phyloP scores from a whole-genome alignment of 1,140 invertebrate genomes.

The Mizuhopecten yessoensis region DNA sequence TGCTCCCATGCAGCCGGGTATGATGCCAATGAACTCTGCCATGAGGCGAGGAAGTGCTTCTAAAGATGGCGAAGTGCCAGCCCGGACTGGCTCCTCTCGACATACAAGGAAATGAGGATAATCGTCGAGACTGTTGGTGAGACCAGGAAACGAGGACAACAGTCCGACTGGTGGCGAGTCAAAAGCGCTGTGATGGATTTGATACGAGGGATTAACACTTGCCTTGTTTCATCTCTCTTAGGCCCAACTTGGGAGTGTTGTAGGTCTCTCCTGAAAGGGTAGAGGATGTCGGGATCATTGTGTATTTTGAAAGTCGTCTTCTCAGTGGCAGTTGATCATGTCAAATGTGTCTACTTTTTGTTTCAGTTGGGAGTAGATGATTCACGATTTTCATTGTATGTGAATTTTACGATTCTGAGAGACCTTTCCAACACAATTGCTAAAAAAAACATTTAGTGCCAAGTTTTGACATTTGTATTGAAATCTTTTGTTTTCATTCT shows the following conservation, averaged over 20 bases:
- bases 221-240: constrained; percentile 17
- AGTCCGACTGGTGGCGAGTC: background rate
- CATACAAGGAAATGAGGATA: constrained; percentile 76
- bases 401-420: background rate
- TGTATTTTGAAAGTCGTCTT: background rate
- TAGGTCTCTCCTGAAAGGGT: background rate
- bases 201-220: background rate
- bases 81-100: constrained; percentile 76
- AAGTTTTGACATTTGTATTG: background rate
- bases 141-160: background rate
- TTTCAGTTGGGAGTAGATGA: background rate
- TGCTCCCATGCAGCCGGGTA: constrained; percentile 73
- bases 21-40: constrained; percentile 73
- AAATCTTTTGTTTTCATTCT: no score
- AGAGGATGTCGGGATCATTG: background rate
- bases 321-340: background rate
- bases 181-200: constrained; percentile 24
- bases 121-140: background rate
- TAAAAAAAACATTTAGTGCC: constrained; percentile 30
- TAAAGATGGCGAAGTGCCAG: constrained; percentile 76
- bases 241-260: background rate
- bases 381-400: background rate
- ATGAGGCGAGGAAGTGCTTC: constrained; percentile 81
- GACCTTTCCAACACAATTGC: background rate
- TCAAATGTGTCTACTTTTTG: background rate